Evolutionary conservation across 2,113 vertebrate genomes (phyloP).

Genomic region (Elaphurus davidianus): DNA sequence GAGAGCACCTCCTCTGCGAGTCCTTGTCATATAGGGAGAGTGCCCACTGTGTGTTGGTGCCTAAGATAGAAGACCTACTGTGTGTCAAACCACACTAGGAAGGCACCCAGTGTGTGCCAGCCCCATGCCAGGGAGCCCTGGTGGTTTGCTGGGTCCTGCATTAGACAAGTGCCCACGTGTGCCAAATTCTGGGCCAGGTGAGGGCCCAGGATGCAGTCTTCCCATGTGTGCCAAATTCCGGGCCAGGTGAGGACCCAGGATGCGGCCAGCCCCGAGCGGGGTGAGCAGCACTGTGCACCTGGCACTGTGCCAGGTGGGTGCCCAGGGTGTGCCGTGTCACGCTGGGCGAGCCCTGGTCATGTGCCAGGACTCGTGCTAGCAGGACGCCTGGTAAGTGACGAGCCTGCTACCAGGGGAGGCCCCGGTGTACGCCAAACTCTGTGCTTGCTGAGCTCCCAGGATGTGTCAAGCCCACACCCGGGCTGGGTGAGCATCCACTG

Average conservation of each 20-base stretch:
- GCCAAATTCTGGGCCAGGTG: no score
- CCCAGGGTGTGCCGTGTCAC: neutral
- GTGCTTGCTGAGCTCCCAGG: neutral
- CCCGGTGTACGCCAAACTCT: neutral
- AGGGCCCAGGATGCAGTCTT: no score
- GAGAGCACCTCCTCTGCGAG: neutral
- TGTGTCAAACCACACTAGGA: neutral
- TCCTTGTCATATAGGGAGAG: neutral
- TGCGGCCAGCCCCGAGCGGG: neutral
- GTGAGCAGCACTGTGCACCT: neutral
- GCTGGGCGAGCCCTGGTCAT: neutral
- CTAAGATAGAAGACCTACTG: neutral
- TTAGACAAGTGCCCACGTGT: neutral
- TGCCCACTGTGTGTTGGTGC: neutral
- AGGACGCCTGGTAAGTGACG: neutral
- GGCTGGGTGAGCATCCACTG: neutral
- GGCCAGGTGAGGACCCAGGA: neutral
- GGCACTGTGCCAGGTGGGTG: neutral
- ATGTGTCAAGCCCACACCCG: neutral
- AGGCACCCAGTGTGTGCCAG: neutral
- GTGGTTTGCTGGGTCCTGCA: neutral
- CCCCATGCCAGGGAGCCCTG: neutral
- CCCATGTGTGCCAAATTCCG: neutral
- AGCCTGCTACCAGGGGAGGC: conserved; percentile 6
- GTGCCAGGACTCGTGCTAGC: conserved; percentile 9